A percentile compares a stretch with the other conserved stretches of the same genome.
phyloP scores from a whole-genome alignment of 1,140 invertebrate species.

The Pseudachorutes palmiensis region DNA sequence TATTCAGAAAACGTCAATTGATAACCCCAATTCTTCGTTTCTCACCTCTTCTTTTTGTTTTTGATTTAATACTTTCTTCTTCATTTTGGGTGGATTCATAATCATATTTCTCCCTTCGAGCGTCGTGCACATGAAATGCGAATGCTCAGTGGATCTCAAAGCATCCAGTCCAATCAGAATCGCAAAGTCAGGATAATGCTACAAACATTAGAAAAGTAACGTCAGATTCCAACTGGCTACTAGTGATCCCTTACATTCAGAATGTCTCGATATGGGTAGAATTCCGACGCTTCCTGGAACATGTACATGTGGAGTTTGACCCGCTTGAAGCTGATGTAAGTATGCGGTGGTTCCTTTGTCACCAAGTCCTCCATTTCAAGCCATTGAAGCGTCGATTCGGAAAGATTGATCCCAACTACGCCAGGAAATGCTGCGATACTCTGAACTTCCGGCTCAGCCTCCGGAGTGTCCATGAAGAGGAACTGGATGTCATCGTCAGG shows the following conservation, averaged over 20 bases:
- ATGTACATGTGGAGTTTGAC: constrained; percentile 33
- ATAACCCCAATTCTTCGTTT: background rate
- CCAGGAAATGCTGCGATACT: constrained; percentile 24
- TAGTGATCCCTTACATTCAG: no score
- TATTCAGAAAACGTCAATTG: background rate
- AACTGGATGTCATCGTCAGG: constrained; percentile 1
- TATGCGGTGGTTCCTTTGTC: constrained; percentile 17
- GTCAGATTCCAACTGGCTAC: no score
- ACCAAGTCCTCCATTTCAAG: constrained; percentile 24
- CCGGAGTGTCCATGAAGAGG: background rate
- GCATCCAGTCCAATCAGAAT: constrained; percentile 31
- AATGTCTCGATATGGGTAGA: constrained; percentile 21
- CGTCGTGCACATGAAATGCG: constrained; percentile 27
- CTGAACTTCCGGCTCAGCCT: constrained; percentile 12
- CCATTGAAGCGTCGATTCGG: constrained; percentile 27
- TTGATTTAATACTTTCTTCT: constrained; percentile 11
- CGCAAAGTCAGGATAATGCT: constrained; percentile 33
- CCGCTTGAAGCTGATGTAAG: constrained; percentile 28
- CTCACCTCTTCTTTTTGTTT: constrained; percentile 30
- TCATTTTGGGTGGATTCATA: constrained; percentile 28
- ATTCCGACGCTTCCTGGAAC: constrained; percentile 29
- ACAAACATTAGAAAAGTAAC: background rate
- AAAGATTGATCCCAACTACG: constrained; percentile 27
- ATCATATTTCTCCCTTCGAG: constrained; percentile 30
- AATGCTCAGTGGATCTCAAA: constrained; percentile 17